Percentiles rank a stretch among this genome's conserved stretches.
Conservation (phyloP, 2,888 invertebrate species). For the Thumatha senex region DNA sequence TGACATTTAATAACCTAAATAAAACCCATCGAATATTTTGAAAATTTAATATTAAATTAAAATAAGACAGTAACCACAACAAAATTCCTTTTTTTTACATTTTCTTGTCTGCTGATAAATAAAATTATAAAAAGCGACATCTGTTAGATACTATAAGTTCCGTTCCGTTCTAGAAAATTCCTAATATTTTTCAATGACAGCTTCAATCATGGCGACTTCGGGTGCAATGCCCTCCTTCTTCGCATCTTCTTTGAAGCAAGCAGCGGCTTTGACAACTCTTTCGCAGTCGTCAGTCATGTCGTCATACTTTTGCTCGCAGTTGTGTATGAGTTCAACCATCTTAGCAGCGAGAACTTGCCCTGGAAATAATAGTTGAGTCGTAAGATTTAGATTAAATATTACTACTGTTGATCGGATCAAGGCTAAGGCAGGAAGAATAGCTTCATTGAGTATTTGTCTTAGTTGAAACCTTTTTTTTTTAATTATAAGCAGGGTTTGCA, state of each 20-base stretch:
- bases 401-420: no score
- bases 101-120: constrained; percentile 13
- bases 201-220: constrained; percentile 73
- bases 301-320: constrained; percentile 69
- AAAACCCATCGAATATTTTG: background rate
- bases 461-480: no score
- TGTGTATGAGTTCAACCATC: constrained; percentile 70
- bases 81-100: constrained; percentile 5
- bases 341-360: constrained; percentile 63
- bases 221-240: constrained; percentile 70
- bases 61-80: background rate
- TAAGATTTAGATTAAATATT: background rate
- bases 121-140: background rate
- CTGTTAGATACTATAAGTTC: background rate
- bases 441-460: no score
- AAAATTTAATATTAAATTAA: background rate
- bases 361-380: constrained; percentile 20
- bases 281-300: constrained; percentile 63
- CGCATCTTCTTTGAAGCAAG: constrained; percentile 68
- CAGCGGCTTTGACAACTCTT: constrained; percentile 70
- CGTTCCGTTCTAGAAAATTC: background rate
- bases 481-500: no score
- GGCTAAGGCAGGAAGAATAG: no score
- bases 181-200: constrained; percentile 68
- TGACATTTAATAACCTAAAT: background rate